These are phyloP conservation scores for Trichomalopsis sarcophagae DNA, from an alignment of 1,140 invertebrate genomes.

Conservation along the genomic window DNA sequence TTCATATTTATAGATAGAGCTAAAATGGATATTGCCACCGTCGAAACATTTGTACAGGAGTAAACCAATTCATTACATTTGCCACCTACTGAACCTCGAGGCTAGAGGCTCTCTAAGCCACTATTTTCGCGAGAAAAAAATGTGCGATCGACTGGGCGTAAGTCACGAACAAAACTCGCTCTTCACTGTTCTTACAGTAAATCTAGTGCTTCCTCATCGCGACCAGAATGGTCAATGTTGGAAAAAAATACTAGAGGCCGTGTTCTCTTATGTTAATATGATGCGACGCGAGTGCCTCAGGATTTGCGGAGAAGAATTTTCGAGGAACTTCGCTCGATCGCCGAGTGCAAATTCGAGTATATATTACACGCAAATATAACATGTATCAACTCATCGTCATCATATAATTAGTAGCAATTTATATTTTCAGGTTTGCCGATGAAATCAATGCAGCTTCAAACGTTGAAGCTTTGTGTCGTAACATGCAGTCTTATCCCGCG, in stretches of 20 bases:
- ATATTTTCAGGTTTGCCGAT: constrained; percentile 76
- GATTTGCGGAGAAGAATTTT: constrained; percentile 82
- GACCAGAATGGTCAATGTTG: constrained; percentile 82
- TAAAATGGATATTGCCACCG: constrained; percentile 89
- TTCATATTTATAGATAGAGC: constrained; percentile 76
- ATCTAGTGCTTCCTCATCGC: constrained; percentile 85
- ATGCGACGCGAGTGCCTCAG: constrained; percentile 72
- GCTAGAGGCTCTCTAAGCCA: constrained; percentile 90
- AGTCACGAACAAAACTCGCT: constrained; percentile 85
- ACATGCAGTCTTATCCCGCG: constrained; percentile 86
- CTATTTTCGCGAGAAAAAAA: constrained; percentile 87
- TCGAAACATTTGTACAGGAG: constrained; percentile 82
- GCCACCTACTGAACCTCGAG: constrained; percentile 90
- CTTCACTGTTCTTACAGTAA: constrained; percentile 83
- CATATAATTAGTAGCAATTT: neutral
- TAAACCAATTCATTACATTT: constrained; percentile 87
- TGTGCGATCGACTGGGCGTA: constrained; percentile 84
- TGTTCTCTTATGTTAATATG: constrained; percentile 85
- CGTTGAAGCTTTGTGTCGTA: constrained; percentile 84
- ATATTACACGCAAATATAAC: too few species aligned
- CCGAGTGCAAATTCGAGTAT: constrained; percentile 79
- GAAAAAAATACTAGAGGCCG: constrained; percentile 78
- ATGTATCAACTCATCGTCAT: too few species aligned
- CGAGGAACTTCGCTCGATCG: constrained; percentile 82
- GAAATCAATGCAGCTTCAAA: constrained; percentile 83